These are phyloP conservation scores for Drosophila recens DNA, from an alignment of 2,888 invertebrate genomes.

Conservation along the genomic window DNA sequence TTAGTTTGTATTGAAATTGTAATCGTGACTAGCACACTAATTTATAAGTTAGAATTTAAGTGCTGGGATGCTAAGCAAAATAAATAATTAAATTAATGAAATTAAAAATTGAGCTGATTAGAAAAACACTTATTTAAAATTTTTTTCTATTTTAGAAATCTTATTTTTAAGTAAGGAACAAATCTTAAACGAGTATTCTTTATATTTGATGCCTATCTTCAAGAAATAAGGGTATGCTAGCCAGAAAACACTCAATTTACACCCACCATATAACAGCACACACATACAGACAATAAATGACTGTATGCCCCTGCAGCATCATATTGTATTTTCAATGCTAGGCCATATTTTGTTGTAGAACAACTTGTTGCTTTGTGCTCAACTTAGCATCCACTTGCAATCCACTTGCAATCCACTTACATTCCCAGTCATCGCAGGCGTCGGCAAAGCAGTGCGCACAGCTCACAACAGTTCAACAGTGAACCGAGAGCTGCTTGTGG, in stretches of 20 bases:
- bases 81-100: too few species aligned
- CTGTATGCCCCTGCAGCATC: background rate
- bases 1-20: too few species aligned
- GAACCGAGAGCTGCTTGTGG: background rate
- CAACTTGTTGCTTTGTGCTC: constrained; percentile 40
- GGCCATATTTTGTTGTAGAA: constrained; percentile 9
- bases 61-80: too few species aligned
- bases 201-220: too few species aligned
- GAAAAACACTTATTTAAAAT: too few species aligned
- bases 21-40: too few species aligned
- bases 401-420: constrained; percentile 16
- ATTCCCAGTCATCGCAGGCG: background rate
- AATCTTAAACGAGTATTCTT: too few species aligned
- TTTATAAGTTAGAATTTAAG: too few species aligned
- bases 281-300: background rate
- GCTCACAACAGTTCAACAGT: constrained; percentile 21
- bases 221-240: background rate
- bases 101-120: too few species aligned
- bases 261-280: background rate
- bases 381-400: constrained; percentile 9
- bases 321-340: constrained; percentile 5
- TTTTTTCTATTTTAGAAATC: too few species aligned
- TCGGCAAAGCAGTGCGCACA: constrained; percentile 47
- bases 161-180: too few species aligned
- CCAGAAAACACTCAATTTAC: background rate